Conservation (phyloP, 2,113 vertebrate species). For the Pantherophis guttatus region DNA sequence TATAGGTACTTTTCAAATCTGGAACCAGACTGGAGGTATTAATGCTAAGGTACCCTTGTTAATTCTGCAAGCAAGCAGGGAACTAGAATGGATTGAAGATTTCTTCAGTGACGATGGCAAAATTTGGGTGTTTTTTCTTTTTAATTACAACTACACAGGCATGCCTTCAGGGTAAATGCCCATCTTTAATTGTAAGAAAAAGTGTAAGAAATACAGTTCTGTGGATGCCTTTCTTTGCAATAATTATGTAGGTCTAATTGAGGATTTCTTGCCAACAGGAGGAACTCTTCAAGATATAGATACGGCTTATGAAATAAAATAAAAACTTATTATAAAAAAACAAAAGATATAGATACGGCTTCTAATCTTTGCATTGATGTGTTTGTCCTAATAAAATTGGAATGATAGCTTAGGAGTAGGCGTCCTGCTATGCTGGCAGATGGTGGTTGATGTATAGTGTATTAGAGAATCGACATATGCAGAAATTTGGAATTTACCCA, state of each 20-base stretch:
- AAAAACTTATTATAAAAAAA: too few species aligned
- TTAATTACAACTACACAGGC: not conserved
- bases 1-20: not conserved
- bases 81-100: not conserved
- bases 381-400: conserved; percentile 27
- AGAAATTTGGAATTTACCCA: conserved; percentile 21
- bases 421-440: conserved; percentile 54
- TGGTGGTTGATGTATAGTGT: conserved; percentile 29
- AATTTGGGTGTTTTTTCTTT: not conserved
- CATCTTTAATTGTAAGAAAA: not conserved
- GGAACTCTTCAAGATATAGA: conserved; percentile 43
- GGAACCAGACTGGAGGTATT: not conserved
- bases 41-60: not conserved
- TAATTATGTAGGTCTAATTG: conserved; percentile 33
- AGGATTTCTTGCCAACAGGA: conserved; percentile 30
- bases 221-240: conserved; percentile 30
- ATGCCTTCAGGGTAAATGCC: not conserved
- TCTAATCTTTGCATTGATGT: conserved; percentile 39
- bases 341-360: conserved; percentile 11
- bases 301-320: conserved; percentile 13
- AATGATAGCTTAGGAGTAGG: conserved; percentile 30
- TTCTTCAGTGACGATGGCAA: not conserved
- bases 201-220: conserved; percentile 26
- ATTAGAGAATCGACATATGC: conserved; percentile 26
- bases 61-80: not conserved